These are phyloP conservation scores for Ctena decussata DNA, from an alignment of 2,888 invertebrate species.

Conservation along the genomic window DNA sequence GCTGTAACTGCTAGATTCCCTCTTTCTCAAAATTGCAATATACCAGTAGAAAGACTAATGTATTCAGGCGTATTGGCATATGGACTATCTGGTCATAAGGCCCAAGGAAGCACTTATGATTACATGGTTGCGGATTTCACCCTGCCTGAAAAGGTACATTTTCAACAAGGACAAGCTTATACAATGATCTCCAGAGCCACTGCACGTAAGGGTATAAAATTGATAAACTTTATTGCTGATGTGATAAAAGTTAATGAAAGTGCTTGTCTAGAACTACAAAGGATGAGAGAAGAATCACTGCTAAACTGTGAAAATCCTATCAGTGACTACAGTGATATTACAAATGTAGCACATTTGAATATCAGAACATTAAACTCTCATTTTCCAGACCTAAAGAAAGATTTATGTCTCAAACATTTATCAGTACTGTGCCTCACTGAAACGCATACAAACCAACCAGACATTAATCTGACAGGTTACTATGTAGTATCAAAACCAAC, in stretches of 20 bases:
- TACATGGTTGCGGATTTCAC: slow-evolving; percentile 35
- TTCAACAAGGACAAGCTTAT: slow-evolving; percentile 39
- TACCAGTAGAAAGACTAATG: slow-evolving; percentile 37
- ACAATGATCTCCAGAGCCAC: slow-evolving; percentile 41
- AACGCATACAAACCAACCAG: neutral
- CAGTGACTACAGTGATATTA: neutral
- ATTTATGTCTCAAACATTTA: neutral
- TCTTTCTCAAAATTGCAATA: slow-evolving; percentile 1
- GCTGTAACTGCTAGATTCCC: slow-evolving; percentile 12
- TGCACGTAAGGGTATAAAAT: slow-evolving; percentile 35
- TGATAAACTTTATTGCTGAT: slow-evolving; percentile 23
- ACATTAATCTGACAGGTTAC: neutral
- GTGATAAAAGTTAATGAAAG: too few relatives aligned
- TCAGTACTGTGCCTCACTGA: neutral
- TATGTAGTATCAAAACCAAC: neutral
- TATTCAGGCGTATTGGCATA: slow-evolving; percentile 38
- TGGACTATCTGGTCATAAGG: slow-evolving; percentile 35
- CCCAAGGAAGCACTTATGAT: slow-evolving; percentile 39
- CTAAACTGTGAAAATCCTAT: neutral
- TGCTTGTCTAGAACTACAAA: neutral
- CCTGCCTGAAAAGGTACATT: slow-evolving; percentile 12
- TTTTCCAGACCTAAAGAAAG: neutral
- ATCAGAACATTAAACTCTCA: neutral
- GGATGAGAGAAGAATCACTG: neutral
- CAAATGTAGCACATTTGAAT: neutral